phyloP scores from a whole-genome alignment of 2,888 invertebrate species.

The Eupithecia abbreviata region DNA sequence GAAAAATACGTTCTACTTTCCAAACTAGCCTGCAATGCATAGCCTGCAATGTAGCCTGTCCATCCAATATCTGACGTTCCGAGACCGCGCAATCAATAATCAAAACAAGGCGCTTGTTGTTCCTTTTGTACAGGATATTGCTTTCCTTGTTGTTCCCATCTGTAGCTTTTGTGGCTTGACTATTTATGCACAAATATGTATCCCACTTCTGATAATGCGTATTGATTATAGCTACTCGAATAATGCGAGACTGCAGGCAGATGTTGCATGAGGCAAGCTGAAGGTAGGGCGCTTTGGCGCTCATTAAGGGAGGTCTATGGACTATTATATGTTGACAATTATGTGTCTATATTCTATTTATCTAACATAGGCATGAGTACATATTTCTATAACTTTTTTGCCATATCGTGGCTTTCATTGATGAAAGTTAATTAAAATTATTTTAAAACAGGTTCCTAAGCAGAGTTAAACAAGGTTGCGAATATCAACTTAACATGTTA shows the following conservation, averaged over 20 bases:
- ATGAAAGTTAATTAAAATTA: no score
- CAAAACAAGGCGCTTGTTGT: not conserved
- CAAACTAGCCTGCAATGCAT: not conserved
- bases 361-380: no score
- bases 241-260: no score
- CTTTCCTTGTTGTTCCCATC: not conserved
- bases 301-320: no score
- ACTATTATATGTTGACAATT: no score
- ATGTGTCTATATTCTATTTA: no score
- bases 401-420: no score
- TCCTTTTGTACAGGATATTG: conserved; percentile 15
- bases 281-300: no score
- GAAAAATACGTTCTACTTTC: not conserved
- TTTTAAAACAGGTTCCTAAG: no score
- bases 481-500: not conserved
- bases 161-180: not conserved
- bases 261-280: no score
- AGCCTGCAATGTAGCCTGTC: not conserved
- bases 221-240: not conserved
- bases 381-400: no score
- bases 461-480: no score
- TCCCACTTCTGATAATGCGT: not conserved
- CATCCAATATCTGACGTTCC: conserved; percentile 11
- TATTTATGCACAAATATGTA: not conserved
- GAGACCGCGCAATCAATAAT: conserved; percentile 7